Base-by-base conservation (phyloP, 2,113 vertebrate species). In the Tylochromis polylepis region DNA sequence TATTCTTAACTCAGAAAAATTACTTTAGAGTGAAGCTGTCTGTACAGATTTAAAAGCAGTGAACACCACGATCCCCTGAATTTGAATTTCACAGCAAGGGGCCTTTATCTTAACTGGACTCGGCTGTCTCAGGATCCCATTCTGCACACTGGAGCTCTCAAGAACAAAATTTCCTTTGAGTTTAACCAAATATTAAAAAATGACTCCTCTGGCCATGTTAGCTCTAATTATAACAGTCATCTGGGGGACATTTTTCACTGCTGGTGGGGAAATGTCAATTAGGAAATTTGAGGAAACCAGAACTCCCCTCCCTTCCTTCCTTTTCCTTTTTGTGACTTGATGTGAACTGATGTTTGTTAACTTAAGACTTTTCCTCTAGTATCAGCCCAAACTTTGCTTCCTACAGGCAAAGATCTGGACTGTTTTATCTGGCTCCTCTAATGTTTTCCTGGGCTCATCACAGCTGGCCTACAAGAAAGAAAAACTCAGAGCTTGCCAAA, bases 291-390 rank as follows among this genome's bases (percentile, higher is more conserved):
- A 16, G 31, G 43, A 60, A 11, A 55, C 29, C n/a, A 38, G 5
- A 0, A 24, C 22, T 12, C 11, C 12, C 38, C 4, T 1, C 12
- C 38, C 4, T 1, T 38, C 60, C 34, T 0, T 67, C 38, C 5
- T 34, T 67, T 58, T 75, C 53, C n/a, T 55, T 29, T 80, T 79
- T 6, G 27, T 46, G 70, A 51, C 3, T 67, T 34, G 70, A 84
- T 46, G 18, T 51, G 22, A 85, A 55, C 5, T 16, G 27, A 82
- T 53, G 65, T 53, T 9, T 20, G 36, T 49, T 18, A 34, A 31
- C 20, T 36, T 51, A 16, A 67, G 36, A 46, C n/a, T 41, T 70
- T 83, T 70, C 36, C n/a, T 62, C n/a, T 27, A 15, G 59, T 78
- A 51, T 79, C 72, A 53, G 72, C 27, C 22, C 59, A 31, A 38